Evolutionary conservation across 2,888 invertebrate species (phyloP), one percentile per base, ranked within the genome.

Genomic region (Thelaira solivaga): DNA sequence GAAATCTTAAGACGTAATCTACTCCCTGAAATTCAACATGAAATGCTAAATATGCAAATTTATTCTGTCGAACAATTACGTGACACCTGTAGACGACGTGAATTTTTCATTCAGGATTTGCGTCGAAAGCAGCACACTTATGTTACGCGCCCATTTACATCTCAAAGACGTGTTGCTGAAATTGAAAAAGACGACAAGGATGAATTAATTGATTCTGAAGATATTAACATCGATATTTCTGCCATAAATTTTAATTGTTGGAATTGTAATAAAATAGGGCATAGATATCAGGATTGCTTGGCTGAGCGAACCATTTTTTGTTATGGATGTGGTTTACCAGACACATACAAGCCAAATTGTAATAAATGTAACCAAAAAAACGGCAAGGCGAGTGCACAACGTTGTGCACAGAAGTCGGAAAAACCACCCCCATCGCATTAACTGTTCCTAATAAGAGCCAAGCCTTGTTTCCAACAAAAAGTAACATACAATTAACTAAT

Each of bases 241-340:
- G 39, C 13, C 13, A 6, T 67, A 16, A 31, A 2, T 4, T 16
- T 67, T 4, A 24, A n/a, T 4, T 67, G 67, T 22, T 67, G 55
- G 55, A 67, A 67, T n/a, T 67, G 67, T 10, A 20, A 16, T 24
- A 45, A 16, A 34, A 11, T 11, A 47, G 10, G 55, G 55, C 11
- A 3, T 47, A 1, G 16, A 45, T 1, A 36, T n/a, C n/a, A n/a
- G n/a, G n/a, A n/a, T n/a, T n/a, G n/a, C n/a, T n/a, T n/a, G 57
- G 1, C 43, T 36, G 22, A 20, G 1, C 5, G 10, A 51, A 6
- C n/a, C n/a, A n/a, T n/a, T n/a, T 68, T 68, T 1, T 59, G 68
- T 7, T 68, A 59, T 13, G 57, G 57, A 7, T 59, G 68, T 29
- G 55, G 47, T 55, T n/a, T 7, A 18, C 8, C 29, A 7, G 45